Evolutionary conservation across 2,797 vertebrate genomes (phyloP), one percentile per base, ranked within the genome.

Genomic region (Tadarida brasiliensis): DNA sequence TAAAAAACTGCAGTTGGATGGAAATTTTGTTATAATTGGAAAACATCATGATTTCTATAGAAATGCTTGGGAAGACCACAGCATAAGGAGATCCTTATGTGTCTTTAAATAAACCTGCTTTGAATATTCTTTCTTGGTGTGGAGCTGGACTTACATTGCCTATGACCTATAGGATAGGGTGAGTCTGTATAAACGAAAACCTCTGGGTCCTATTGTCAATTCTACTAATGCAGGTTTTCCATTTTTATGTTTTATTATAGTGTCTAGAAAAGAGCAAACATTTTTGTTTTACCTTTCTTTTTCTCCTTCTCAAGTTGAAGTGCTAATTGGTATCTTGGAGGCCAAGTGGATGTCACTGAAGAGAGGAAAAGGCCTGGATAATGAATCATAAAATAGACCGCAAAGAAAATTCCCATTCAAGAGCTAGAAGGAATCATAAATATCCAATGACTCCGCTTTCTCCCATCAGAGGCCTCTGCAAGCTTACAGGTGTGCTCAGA

Each of bases 301-400:
- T 20, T 84, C 9, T 87, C 30, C 10, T 95, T 93, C 81, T 90
- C 81, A 74, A 92, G 51, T 24, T 85, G 56, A 96, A 85, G 71
- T 90, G 90, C 78, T 94, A 94, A 95, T 96, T 96, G 90, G 51
- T 77, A 74, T n/a, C 56, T 92, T 77, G 44, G 81, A 92, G 77
- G 61, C n/a, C 67, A 96, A 84, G 26, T n/a, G 47, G 51, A 85
- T 57, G 81, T 96, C 71, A 95, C 61, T 39, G 47, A 88, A 65
- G 90, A 90, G 57, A 91, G 63, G 51, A 74, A 82, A 92, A 96
- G 51, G 3, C 44, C 47, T 85, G 47, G 24, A 89, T 81, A 88
- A 94, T 88, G 78, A 92, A 56, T 24, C 2, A 5, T 73, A 56
- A 89, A 68, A 61, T 20, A 59, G 49, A 77, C 39, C 73, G 87